Evolutionary conservation across 2,888 invertebrate genomes (phyloP), one percentile per base, ranked within the genome.

Genomic region (Eudemis profundana): DNA sequence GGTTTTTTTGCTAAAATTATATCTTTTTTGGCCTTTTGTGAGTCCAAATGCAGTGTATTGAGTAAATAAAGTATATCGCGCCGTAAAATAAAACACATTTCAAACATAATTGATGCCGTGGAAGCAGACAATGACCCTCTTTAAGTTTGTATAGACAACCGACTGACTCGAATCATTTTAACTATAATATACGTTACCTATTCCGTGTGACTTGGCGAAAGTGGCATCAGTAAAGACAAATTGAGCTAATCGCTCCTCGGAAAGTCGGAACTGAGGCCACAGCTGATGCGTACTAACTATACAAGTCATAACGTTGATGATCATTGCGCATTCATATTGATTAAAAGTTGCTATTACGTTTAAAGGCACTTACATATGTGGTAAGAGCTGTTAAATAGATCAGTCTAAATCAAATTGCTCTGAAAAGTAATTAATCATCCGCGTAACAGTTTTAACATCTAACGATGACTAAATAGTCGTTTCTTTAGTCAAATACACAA

Each of bases 241-340:
- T 49, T 54, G 44, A 36, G 36, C 46, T 54, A 62, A 62, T 62
- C 53, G 47, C 38, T 60, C 49, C 10, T 49, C 23, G 17, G 44
- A 60, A 23, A 49, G 49, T 29, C 21, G 19, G 46, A 46, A 46
- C 21, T 46, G 46, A 40, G 23, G 40, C 23, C 21, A 12, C 21
- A 46, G 21, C 21, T 46, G 46, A 40, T 40, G 40, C 23, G 38
- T 40, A 4, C 38, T 49, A 57, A 49, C 50, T 59, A 40, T 38
- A 47, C 23, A 38, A 51, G 44, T 42, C 51, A 59, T 47, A 47
- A 57, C 63, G 40, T 42, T 57, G 63, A 23, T 57, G 56, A 49
- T 46, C 40, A 49, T 63, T 63, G 49, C 23, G 50, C 56, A 40
- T 47, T 62, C 47, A 54, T 47, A 62, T 54, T 56, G 38, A 50